A percentile compares a stretch with the other conserved stretches of the same genome.
phyloP scores from a whole-genome alignment of 2,888 invertebrate genomes.

The Trachelus iudaicus region DNA sequence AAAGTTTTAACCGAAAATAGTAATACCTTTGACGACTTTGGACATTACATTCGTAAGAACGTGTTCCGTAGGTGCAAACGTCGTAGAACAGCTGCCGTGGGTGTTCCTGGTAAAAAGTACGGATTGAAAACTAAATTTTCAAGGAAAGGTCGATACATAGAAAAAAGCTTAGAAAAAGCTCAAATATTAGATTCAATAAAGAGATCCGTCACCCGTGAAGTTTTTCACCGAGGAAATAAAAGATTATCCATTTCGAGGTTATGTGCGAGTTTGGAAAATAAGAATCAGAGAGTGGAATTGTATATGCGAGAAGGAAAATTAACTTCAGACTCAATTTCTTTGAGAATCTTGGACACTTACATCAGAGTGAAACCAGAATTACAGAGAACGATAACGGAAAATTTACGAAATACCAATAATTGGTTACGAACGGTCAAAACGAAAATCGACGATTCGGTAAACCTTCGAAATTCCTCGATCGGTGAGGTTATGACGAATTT shows the following conservation, averaged over 20 bases:
- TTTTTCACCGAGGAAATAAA: conserved; percentile 14
- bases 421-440: neutral
- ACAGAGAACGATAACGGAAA: neutral
- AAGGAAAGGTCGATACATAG: neutral
- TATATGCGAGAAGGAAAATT: neutral
- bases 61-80: neutral
- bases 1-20: conserved; percentile 1
- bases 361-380: neutral
- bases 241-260: neutral
- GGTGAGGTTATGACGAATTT: neutral
- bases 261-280: neutral
- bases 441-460: neutral
- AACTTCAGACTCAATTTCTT: neutral
- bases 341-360: neutral
- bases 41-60: too few relatives aligned
- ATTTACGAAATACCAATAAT: neutral
- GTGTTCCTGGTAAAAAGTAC: neutral
- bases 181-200: neutral
- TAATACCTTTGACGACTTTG: neutral
- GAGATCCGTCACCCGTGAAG: conserved; percentile 9
- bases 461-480: neutral
- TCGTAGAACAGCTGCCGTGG: neutral
- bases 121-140: too few relatives aligned
- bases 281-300: neutral
- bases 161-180: neutral